Conservation (phyloP, 2,797 vertebrate genomes). For the Nasua narica region DNA sequence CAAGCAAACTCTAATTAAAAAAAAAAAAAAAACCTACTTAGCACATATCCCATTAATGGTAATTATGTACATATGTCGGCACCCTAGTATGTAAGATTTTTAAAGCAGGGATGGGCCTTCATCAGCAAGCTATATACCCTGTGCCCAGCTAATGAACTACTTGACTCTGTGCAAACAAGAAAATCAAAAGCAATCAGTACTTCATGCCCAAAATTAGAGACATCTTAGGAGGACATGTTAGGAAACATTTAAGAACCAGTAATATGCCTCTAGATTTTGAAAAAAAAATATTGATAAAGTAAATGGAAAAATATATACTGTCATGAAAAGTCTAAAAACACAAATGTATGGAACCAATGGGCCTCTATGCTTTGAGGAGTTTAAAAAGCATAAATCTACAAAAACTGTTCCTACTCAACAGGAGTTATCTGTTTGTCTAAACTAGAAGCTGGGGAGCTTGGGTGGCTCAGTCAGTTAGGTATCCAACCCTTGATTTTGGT, state of each 20-base stretch:
- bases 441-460: background rate
- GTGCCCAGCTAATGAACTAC: background rate
- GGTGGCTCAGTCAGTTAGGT: background rate
- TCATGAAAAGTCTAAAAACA: background rate
- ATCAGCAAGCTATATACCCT: background rate
- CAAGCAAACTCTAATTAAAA: background rate
- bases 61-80: background rate
- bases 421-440: background rate
- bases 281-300: background rate
- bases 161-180: background rate
- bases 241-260: background rate
- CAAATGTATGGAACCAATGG: background rate
- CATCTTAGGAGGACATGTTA: background rate
- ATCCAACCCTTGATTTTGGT: background rate
- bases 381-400: background rate
- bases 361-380: too few species aligned
- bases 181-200: background rate
- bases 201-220: background rate
- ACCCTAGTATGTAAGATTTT: background rate
- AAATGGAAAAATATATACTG: background rate
- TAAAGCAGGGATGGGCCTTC: background rate
- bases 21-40: background rate
- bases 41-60: background rate
- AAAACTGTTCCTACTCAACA: background rate
- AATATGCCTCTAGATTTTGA: background rate